Evolutionary conservation across 2,113 vertebrate species (phyloP), one percentile per base, ranked within the genome.

Genomic region (Ageneiosus marmoratus): DNA sequence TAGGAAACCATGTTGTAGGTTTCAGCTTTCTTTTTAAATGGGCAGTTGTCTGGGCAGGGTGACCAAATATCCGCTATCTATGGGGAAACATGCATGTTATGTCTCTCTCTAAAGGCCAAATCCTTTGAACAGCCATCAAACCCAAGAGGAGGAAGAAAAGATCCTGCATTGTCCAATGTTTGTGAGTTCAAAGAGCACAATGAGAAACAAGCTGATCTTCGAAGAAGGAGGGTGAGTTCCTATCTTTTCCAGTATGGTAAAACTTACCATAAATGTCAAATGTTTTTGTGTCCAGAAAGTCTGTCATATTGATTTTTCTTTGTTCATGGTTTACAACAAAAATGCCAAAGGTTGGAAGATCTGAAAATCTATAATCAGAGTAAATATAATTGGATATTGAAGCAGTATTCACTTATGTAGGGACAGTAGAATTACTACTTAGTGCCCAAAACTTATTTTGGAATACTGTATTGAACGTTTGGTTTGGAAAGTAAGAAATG

Each of bases 181-280:
- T 86, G 86, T 3, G 87, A 84, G 75, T 89, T 90, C 56, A 95
- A 93, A 81, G 89, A 91, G 50, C 86, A 90, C 9, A 91, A 86
- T 65, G 94, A 91, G 27, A 91, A 90, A 73, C 93, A 94, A 78
- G 88, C 86, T 20, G 93, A 94, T 34, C 82, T 89, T 58, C 88
- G 94, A 56, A 91, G 88, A 72, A 93, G 94, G 86, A 92, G 94
- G 92, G 95, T 95, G 18, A 53, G 72, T 48, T 13, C 12, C n/a
- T 44, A 22, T 37, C 34, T 22, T 2, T 44, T 69, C 29, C 18
- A 67, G 16, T 63, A 65, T 15, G 32, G 60, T 12, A 29, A 63
- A 65, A 15, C n/a, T 29, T 63, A n/a, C n/a, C n/a, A 65, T 3
- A 15, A 11, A 46, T 72, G 8, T 1, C n/a, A 72, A 1, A n/a